Percentiles rank a stretch among this genome's conserved stretches.
phyloP scores from a whole-genome alignment of 2,888 invertebrate genomes.

The Phengaris alcon region DNA sequence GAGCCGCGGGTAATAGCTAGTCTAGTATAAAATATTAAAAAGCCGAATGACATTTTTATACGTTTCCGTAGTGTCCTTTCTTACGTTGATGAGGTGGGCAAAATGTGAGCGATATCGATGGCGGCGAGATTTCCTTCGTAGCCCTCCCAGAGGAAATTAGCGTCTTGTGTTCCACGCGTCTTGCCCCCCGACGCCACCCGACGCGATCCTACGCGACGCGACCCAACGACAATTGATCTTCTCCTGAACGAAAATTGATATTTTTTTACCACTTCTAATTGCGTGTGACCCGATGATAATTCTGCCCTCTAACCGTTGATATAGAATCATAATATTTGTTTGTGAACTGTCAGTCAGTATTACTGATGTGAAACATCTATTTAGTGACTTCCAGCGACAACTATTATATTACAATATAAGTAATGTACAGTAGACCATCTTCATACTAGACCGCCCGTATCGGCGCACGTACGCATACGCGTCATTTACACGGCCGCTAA shows the following conservation, averaged over 20 bases:
- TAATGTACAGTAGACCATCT: too few species aligned
- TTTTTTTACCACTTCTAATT: slow-evolving; percentile 59
- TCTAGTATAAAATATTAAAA: background rate
- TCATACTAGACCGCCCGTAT: too few species aligned
- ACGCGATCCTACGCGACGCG: slow-evolving; percentile 34
- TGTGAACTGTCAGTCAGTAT: background rate
- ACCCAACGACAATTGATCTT: slow-evolving; percentile 59
- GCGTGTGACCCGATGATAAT: slow-evolving; percentile 36
- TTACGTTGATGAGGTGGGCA: slow-evolving; percentile 22
- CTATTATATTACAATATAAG: too few species aligned
- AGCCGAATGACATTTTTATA: background rate
- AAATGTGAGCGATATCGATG: slow-evolving; percentile 42
- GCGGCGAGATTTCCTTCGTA: slow-evolving; percentile 40
- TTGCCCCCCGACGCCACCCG: background rate
- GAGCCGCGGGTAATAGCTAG: background rate
- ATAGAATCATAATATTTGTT: slow-evolving; percentile 2
- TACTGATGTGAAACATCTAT: too few species aligned
- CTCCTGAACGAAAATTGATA: slow-evolving; percentile 55
- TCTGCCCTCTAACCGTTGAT: background rate
- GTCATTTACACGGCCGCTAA: too few species aligned
- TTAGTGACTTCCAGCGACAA: too few species aligned
- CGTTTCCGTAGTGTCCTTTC: slow-evolving; percentile 8
- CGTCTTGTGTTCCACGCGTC: slow-evolving; percentile 64
- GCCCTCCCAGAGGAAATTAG: slow-evolving; percentile 67
- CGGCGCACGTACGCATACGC: too few species aligned